A percentile compares a stretch with the other conserved stretches of the same genome.
phyloP scores from a whole-genome alignment of 2,888 invertebrate genomes.

The Tetragonula carbonaria region DNA sequence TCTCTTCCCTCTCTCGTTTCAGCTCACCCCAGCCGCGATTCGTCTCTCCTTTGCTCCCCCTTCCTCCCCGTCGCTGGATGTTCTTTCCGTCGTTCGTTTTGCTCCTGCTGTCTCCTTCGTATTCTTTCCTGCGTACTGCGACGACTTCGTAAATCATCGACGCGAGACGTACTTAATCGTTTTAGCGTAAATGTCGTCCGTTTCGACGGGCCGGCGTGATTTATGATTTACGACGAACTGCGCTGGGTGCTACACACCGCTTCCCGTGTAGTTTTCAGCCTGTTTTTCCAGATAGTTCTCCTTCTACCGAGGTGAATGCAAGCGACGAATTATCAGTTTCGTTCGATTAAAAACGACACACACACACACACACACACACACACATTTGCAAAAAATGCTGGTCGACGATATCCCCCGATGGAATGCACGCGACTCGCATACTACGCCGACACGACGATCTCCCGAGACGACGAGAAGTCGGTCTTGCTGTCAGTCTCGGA shows the following conservation, averaged over 20 bases:
- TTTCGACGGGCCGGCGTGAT: constrained; percentile 44
- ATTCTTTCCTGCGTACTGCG: constrained; percentile 35
- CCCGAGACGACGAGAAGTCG: neutral
- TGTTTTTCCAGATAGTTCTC: too few relatives aligned
- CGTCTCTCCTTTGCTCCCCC: neutral
- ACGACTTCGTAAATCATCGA: constrained; percentile 56
- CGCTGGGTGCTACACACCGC: neutral
- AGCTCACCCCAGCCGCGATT: constrained; percentile 18
- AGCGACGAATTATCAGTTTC: constrained; percentile 5
- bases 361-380: rapidly evolving
- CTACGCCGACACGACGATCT: neutral
- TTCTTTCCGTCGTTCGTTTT: constrained; percentile 26
- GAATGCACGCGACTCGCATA: neutral
- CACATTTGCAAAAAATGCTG: neutral
- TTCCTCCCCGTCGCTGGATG: neutral
- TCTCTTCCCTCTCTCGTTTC: neutral
- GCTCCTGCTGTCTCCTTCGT: constrained; percentile 37
- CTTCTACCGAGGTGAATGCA: too few relatives aligned
- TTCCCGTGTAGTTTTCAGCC: neutral
- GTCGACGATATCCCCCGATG: neutral
- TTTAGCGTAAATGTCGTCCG: constrained; percentile 57
- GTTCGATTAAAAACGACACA: neutral
- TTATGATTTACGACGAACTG: constrained; percentile 45
- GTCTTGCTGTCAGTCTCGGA: neutral
- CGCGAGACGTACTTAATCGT: constrained; percentile 56